Evolutionary conservation across 2,888 invertebrate species (phyloP), one percentile per base, ranked within the genome.

Genomic region (Ferrisia virgata): DNA sequence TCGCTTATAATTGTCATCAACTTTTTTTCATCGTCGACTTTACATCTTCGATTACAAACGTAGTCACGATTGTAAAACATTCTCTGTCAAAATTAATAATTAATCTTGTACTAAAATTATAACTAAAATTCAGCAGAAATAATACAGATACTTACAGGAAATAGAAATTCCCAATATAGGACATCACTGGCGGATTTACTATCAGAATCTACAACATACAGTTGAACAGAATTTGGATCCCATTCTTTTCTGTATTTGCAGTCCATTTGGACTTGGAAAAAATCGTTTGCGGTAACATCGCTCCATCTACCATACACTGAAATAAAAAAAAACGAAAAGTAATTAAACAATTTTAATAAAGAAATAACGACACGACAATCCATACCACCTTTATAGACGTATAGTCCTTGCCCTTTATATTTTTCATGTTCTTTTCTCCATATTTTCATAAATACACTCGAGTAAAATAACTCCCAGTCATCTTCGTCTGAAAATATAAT

Each of bases 141-240:
- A 72, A 39, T 9, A 18, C 22, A 58, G 79, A 40, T 76, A 81
- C 92, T 90, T 88, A 94, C 94, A 86, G 96, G 96, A 95, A 96
- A 96, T 85, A 93, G 89, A 90, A 95, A 94, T 89, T 96, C 95
- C 96, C 96, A 96, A 87, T 96, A 96, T 85, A 96, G 89, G 53
- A 96, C 90, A 85, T 95, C 93, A 87, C 94, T 93, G 86, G 93
- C 88, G 0, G 90, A 87, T 81, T 89, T 87, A 0, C 92, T 91
- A 88, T 93, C 92, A 5, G 91, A 89, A 86, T 95, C 95, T 9
- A 95, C 91, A 5, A 95, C 90, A 82, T 93, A 90, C 43, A 96
- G 89, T 36, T 92, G 89, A 0, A 94, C 92, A 0, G 94, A 95
- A 0, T 94, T 94, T 0, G 91, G 90, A 89, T 96, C 96, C 96